Base-by-base conservation (phyloP, 2,113 vertebrate genomes). In the Grammomys surdaster region DNA sequence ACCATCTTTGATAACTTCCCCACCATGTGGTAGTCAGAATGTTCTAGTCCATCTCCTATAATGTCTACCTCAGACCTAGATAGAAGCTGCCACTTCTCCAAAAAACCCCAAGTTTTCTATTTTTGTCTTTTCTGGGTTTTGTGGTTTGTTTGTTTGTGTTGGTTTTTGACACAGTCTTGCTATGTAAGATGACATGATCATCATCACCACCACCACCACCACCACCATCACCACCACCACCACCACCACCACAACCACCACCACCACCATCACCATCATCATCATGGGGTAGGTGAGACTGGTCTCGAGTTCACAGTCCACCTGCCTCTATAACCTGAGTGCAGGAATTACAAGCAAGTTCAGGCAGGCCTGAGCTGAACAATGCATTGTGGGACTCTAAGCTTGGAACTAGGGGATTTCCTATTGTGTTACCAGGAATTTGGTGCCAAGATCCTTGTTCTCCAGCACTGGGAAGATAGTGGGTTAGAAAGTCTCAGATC, bases 41-140 rank as follows among this genome's bases (percentile, higher is more conserved):
- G 46, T 10, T 43, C 69, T 17, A 40, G 24, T 84, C 75, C 58
- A 69, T 54, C 75, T 88, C 51, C 1, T 67, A 46, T 19, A 43
- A 63, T 91, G 86, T 40, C 88, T 84, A 84, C 40, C 86, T 70
- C 24, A 84, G 54, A 87, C 36, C 73, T n/a, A n/a, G n/a, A n/a
- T 56, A 63, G 56, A 85, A 91, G 63, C 36, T 96, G 67, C 2
- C 65, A n/a, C 85, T 93, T 86, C 92, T 84, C 54, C 84, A 91
- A 73, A 78, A 82, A 89, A 16, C 51, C 72, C 46, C 48, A 33
- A 33, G 8, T 24, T 91, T 86, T 93, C 51, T 36, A 67, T 78
- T 16, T 88, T 69, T 54, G 65, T 70, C 19, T 54, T 48, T 36
- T n/a, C 36, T 16, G 31, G 33, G 5, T 90, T 20, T 81, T 26